A percentile compares a stretch with the other conserved stretches of the same genome.
phyloP scores from a whole-genome alignment of 2,113 vertebrate species.

The Channa argus region DNA sequence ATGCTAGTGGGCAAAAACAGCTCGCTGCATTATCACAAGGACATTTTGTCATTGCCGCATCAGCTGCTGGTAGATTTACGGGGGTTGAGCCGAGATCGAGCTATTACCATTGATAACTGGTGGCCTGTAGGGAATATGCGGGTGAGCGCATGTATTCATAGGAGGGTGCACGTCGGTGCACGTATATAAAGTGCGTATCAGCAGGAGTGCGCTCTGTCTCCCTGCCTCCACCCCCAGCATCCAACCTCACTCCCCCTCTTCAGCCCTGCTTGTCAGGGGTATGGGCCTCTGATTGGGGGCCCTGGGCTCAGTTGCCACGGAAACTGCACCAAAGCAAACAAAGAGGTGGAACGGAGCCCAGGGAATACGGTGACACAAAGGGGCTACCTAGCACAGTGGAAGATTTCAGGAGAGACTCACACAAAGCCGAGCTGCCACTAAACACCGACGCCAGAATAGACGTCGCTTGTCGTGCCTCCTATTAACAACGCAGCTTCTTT shows the following conservation, averaged over 20 bases:
- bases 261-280: constrained; percentile 67
- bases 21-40: constrained; percentile 69
- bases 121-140: constrained; percentile 54
- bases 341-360: constrained; percentile 80
- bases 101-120: constrained; percentile 77
- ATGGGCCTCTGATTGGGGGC: constrained; percentile 81
- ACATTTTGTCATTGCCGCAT: constrained; percentile 70
- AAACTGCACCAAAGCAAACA: constrained; percentile 86
- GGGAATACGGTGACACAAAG: constrained; percentile 81
- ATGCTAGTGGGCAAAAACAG: constrained; percentile 51
- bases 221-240: constrained; percentile 11
- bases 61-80: constrained; percentile 65
- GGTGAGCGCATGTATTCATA: constrained; percentile 4
- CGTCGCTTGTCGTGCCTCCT: constrained; percentile 37
- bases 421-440: constrained; percentile 60
- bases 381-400: constrained; percentile 74
- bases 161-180: constrained; percentile 18
- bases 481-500: constrained; percentile 17
- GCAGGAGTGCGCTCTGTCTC: constrained; percentile 7
- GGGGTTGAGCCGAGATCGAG: constrained; percentile 42
- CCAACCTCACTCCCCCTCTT: constrained; percentile 22
- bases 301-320: constrained; percentile 79
- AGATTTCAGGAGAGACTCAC: constrained; percentile 66
- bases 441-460: constrained; percentile 25
- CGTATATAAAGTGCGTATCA: constrained; percentile 42